These are phyloP conservation scores for Ephydatia muelleri DNA, from an alignment of 37 sponge, comb jelly and placozoan species.

Conservation along the genomic window DNA sequence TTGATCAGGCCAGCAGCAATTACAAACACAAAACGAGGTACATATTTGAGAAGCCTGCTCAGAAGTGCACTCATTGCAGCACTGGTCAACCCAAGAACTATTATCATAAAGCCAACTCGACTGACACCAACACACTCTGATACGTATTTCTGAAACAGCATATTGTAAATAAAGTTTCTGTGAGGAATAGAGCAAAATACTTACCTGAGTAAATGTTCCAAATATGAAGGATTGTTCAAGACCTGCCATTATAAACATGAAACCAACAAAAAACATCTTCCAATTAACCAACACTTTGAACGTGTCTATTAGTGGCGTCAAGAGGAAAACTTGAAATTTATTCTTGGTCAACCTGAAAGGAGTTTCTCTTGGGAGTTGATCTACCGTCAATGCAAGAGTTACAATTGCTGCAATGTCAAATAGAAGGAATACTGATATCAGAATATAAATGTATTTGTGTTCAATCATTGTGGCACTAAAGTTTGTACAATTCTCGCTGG, in stretches of 20 bases:
- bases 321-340: slow-evolving; percentile 10
- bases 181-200: slow-evolving; percentile 8
- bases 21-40: slow-evolving; percentile 44
- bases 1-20: slow-evolving; percentile 5
- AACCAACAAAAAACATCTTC: slow-evolving; percentile 22
- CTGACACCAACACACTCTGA: slow-evolving; percentile 61
- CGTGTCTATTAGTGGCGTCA: slow-evolving; percentile 20
- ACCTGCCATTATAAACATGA: slow-evolving; percentile 25
- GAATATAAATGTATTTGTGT: not conserved
- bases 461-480: too few relatives aligned
- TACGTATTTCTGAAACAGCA: slow-evolving; percentile 13
- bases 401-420: slow-evolving; percentile 27
- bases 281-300: slow-evolving; percentile 17
- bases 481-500: too few relatives aligned
- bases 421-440: too few relatives aligned
- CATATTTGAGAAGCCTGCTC: slow-evolving; percentile 29
- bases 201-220: slow-evolving; percentile 42
- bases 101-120: slow-evolving; percentile 40
- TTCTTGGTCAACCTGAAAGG: not conserved
- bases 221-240: too few relatives aligned
- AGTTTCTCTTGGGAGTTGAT: slow-evolving; percentile 3
- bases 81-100: slow-evolving; percentile 36
- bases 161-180: not conserved
- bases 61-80: slow-evolving; percentile 11
- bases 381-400: not conserved